A percentile compares a stretch with the other conserved stretches of the same genome.
Conservation (phyloP, 2,113 vertebrate genomes). For the Gyps fulvus region DNA sequence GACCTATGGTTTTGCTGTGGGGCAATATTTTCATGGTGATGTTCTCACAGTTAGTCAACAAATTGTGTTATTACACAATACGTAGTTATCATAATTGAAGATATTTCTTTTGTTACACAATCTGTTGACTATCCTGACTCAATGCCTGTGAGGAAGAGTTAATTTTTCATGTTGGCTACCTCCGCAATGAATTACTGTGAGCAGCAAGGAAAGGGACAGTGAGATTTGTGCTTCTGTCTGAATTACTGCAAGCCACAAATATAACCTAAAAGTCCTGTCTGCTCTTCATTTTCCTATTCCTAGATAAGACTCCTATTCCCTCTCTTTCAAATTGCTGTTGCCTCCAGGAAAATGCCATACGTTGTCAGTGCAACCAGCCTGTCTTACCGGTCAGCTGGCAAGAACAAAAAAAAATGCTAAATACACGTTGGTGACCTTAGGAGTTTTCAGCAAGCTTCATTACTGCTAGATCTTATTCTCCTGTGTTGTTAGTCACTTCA, state of each 20-base stretch:
- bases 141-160: background rate
- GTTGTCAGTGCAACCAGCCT: background rate
- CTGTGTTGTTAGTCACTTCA: background rate
- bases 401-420: background rate
- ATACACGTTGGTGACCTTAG: background rate
- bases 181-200: background rate
- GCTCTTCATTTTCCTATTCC: background rate
- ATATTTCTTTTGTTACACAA: conserved; percentile 26
- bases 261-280: background rate
- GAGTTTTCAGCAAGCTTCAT: background rate
- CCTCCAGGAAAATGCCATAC: background rate
- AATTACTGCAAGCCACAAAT: background rate
- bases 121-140: background rate
- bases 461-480: background rate
- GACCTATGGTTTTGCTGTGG: background rate
- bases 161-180: background rate
- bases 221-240: background rate
- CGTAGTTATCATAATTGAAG: background rate
- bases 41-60: conserved; percentile 26
- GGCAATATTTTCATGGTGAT: background rate
- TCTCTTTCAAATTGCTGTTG: background rate
- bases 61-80: conserved; percentile 1
- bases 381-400: background rate
- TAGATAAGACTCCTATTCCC: background rate
- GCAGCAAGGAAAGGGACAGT: background rate